Base-by-base conservation (phyloP, 1,140 invertebrate genomes). In the Liolophura sinensis region DNA sequence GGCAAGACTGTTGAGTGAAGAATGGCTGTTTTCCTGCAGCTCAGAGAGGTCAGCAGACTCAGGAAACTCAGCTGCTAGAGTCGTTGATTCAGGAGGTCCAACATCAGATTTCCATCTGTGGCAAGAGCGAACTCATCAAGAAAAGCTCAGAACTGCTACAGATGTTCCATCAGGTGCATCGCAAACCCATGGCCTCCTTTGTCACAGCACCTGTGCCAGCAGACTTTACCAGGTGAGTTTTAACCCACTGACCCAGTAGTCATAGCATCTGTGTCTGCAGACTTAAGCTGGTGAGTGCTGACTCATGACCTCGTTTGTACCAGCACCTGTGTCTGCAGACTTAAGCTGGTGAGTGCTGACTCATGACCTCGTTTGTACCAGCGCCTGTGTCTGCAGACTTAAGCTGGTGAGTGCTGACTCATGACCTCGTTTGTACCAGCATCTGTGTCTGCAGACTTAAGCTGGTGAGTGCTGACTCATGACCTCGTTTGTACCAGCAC, bases 121-220 rank as follows among this genome's bases (percentile, higher is more conserved):
- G 92, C 40, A 87, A 91, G 75, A 92, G 91, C 57, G 92, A 96
- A 82, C 83, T 96, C 25, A 95, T 97, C 70, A 85, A 87, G 4
- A 91, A 92, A 71, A 93, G 92, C 80, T 82, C 86, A 1, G 93
- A 95, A 70, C 80, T 96, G 9, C 90, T 92, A 0, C 88, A 91
- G 71, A 91, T 92, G 86, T 94, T 96, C 73, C 88, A 92, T 75
- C 90, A 93, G 80, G 88, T 94, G 40, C 79, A 81, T 57, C 65
- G 77, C 72, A 94, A 94, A 82, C 93, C 93, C 3, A 94, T 94
- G 90, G 89, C 92, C 1, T 93, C 90, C 76, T 95, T 96, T 83
- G 92, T 94, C 1, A 92, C 92, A 60, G 90, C 92, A 15, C 91
- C 93, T n/a, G 93, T 96, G 65, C 92, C 92, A 62, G 92, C 93